phyloP scores from a whole-genome alignment of 2,113 vertebrate species.

The Caretta caretta region DNA sequence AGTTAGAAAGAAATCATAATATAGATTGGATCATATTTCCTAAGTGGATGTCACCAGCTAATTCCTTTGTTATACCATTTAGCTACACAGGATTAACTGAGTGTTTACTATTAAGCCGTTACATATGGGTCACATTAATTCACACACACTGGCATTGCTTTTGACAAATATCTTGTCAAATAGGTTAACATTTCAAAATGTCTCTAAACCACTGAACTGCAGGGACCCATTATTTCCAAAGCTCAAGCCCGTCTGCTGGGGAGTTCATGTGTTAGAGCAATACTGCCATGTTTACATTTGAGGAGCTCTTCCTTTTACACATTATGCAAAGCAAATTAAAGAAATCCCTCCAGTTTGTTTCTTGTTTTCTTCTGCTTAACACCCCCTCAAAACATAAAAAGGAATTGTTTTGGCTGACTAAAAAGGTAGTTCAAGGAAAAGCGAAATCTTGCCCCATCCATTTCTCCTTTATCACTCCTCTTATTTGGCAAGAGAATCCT shows the following conservation, averaged over 20 bases:
- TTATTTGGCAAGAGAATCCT: background rate
- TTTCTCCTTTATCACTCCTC: background rate
- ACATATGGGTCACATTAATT: constrained; percentile 79
- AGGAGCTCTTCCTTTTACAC: constrained; percentile 21
- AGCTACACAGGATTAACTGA: constrained; percentile 77
- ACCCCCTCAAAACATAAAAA: background rate
- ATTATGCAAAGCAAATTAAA: background rate
- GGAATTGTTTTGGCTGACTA: background rate
- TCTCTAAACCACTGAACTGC: constrained; percentile 33
- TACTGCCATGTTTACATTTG: constrained; percentile 2
- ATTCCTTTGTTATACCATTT: constrained; percentile 78
- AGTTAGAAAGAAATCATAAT: constrained; percentile 79
- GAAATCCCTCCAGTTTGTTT: background rate
- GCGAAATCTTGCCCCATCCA: background rate
- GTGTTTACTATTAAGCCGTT: constrained; percentile 78
- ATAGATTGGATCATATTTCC: constrained; percentile 83
- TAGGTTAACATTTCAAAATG: constrained; percentile 57
- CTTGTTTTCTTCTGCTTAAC: background rate
- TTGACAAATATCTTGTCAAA: constrained; percentile 78
- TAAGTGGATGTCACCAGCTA: constrained; percentile 80
- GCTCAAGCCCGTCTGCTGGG: background rate
- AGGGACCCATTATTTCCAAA: constrained; percentile 46
- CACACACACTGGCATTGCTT: constrained; percentile 59
- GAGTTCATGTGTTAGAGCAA: background rate
- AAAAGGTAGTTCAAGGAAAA: background rate